Conservation (phyloP, 2,797 vertebrate genomes). For the Hippopotamyrus pictus region DNA sequence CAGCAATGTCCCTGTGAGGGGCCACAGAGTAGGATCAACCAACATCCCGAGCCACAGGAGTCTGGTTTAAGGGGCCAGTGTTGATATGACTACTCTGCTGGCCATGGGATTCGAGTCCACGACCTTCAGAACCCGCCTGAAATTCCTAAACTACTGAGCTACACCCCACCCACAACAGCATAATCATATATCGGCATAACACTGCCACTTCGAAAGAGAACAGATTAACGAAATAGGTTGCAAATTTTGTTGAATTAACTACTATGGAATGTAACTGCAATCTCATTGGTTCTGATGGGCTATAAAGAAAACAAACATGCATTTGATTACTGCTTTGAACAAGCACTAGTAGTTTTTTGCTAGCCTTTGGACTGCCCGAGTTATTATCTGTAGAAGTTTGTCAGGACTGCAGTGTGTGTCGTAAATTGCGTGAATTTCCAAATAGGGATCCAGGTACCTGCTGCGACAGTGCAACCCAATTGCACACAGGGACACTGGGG, state of each 20-base stretch:
- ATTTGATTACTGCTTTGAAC: neutral
- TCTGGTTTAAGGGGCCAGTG: neutral
- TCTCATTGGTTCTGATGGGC: neutral
- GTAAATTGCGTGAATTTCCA: neutral
- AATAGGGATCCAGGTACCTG: neutral
- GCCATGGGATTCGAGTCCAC: neutral
- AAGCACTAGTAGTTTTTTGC: neutral
- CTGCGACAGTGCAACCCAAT: neutral
- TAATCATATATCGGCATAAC: neutral
- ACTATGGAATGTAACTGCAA: neutral
- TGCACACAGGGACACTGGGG: neutral
- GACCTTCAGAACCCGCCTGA: neutral
- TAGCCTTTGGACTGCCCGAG: neutral
- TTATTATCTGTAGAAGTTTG: neutral
- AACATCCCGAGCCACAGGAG: neutral
- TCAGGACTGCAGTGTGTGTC: neutral
- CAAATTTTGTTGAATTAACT: neutral
- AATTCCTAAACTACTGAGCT: neutral
- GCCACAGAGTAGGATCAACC: neutral
- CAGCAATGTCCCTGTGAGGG: neutral
- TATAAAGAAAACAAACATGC: neutral
- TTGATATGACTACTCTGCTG: neutral
- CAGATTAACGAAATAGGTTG: neutral
- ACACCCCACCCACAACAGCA: neutral
- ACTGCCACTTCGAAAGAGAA: neutral